phyloP scores from a whole-genome alignment of 2,797 vertebrate species.

The Lemur catta region DNA sequence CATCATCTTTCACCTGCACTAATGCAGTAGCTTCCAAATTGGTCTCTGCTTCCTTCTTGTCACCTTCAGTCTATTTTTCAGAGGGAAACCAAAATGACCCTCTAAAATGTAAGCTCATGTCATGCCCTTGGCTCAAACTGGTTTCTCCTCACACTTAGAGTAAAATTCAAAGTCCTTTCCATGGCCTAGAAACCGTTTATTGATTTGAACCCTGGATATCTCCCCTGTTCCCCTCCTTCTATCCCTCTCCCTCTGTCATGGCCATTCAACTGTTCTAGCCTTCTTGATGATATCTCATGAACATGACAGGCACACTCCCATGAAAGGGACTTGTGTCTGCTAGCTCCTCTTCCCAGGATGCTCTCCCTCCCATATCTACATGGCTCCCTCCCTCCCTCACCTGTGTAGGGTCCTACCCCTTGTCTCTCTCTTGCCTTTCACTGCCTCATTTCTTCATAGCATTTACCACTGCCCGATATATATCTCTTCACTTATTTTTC shows the following conservation, averaged over 20 bases:
- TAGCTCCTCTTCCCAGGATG: neutral
- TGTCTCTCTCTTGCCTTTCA: neutral
- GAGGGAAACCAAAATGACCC: neutral
- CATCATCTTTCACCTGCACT: neutral
- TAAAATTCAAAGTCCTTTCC: neutral
- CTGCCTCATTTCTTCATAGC: neutral
- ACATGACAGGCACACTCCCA: neutral
- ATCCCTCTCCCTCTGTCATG: neutral
- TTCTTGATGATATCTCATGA: neutral
- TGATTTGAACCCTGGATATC: neutral
- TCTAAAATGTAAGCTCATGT: neutral
- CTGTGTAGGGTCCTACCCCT: neutral
- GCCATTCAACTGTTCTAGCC: neutral
- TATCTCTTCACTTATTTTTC: neutral
- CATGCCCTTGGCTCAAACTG: neutral
- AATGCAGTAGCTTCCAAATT: neutral
- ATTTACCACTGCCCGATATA: neutral
- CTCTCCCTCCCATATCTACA: neutral
- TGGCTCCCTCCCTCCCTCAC: neutral
- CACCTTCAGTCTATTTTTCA: neutral
- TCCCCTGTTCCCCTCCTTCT: neutral
- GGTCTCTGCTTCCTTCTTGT: neutral
- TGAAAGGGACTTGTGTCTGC: neutral
- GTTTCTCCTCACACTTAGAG: neutral
- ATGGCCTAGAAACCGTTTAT: neutral